These are phyloP conservation scores for Nemotelus nigrinus DNA, from an alignment of 2,888 invertebrate genomes.

Conservation along the genomic window DNA sequence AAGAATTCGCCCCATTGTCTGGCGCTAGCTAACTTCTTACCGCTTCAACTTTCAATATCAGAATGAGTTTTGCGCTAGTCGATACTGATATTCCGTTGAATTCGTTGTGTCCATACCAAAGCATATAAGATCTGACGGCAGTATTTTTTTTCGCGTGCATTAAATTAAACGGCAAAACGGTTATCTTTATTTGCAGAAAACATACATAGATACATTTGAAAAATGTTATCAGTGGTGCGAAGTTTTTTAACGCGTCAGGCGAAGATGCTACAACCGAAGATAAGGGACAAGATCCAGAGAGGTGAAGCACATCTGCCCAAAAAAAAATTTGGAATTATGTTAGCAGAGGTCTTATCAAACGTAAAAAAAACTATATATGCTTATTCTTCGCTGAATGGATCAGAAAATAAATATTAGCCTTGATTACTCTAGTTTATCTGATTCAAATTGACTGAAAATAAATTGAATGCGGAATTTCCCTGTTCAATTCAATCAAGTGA, in stretches of 20 bases:
- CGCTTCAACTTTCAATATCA: constrained; percentile 6
- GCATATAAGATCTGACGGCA: background rate
- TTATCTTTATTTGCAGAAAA: constrained; percentile 35
- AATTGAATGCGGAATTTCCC: no score
- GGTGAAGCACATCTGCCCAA: background rate
- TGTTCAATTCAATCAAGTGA: no score
- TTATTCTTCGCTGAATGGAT: no score
- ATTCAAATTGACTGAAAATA: no score
- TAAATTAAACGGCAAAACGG: constrained; percentile 27
- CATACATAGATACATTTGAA: constrained; percentile 17
- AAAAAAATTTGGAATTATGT: background rate
- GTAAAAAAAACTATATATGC: no score
- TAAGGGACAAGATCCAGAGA: background rate
- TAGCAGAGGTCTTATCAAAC: no score
- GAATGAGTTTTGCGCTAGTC: constrained; percentile 16
- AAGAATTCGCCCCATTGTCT: constrained; percentile 21
- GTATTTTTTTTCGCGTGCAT: constrained; percentile 10
- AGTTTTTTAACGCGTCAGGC: constrained; percentile 1
- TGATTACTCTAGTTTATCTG: no score
- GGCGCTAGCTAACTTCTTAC: constrained; percentile 27
- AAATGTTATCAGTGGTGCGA: constrained; percentile 31
- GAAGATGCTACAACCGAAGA: constrained; percentile 14
- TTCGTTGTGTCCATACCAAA: background rate
- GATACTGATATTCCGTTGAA: background rate
- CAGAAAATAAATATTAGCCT: no score